Base-by-base conservation (phyloP, 2,113 vertebrate species). In the Podocnemis expansa region DNA sequence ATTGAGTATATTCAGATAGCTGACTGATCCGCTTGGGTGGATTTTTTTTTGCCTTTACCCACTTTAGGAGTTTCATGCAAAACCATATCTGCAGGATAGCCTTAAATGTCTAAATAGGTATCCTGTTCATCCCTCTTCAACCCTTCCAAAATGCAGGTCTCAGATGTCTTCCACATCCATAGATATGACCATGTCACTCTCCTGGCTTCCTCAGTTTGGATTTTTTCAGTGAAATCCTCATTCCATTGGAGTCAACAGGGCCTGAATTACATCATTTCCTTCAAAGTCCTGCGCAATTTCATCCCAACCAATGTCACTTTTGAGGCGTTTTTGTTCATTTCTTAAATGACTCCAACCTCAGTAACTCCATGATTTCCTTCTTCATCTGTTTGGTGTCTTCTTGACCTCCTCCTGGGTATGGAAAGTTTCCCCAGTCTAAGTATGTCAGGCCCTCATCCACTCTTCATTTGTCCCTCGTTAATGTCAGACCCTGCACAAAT, bases 401-500 rank as follows among this genome's bases (percentile, higher is more conserved):
- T 47, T 21, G 34, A 12, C 34, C 34, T 54, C 56, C 67, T 25
- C 21, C 38, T 89, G 41, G 1, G 47, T 49, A 11, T 22, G 84
- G 89, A 47, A 25, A 2, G 1, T 9, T 51, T 29, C 70, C 73
- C 86, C 78, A 41, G 16, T 56, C 2, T 4, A 60, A 60, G 6
- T 14, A 5, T 2, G 47, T 7, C 11, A 49, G 75, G 52, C 41
- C 56, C 17, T 38, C 14, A 1, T n/a, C 78, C 85, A 41, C 75
- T 89, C 1, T 1, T 84, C 70, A 9, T 87, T 56, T 87, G 55
- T 17, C 9, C 60, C 76, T 38, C 41, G 76, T 94, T 78, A 88
- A 91, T 90, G 93, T 91, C 90, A n/a, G 88, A 88, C 82, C 34
- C 76, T 60, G 34, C 38, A 34, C 60, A 83, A 82, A 43, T 4